Percentiles rank a stretch among this genome's conserved stretches.
phyloP scores from a whole-genome alignment of 35 echinoderm and acorn worm genomes.

The Hemicentrotus pulcherrimus region DNA sequence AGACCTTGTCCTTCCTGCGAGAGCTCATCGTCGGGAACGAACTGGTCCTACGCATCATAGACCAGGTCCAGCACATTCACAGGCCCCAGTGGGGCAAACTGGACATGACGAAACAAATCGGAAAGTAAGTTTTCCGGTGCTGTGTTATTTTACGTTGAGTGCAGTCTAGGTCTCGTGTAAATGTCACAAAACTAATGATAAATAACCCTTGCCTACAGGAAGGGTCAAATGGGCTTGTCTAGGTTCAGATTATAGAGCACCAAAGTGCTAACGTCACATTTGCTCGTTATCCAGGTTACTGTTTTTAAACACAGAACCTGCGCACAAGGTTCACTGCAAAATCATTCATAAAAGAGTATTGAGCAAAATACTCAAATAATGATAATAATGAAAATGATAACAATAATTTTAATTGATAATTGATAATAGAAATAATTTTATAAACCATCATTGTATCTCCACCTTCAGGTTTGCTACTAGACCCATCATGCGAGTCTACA shows the following conservation, averaged over 20 bases:
- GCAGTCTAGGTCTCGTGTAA: background rate
- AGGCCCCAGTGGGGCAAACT: background rate
- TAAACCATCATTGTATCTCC: background rate
- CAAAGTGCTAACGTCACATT: no score
- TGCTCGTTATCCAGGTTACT: no score
- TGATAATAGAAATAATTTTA: background rate
- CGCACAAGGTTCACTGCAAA: no score
- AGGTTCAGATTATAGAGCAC: no score
- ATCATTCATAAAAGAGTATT: no score
- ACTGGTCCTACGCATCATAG: conserved; percentile 57
- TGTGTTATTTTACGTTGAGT: background rate
- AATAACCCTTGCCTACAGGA: no score
- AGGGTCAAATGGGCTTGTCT: no score
- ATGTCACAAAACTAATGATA: no score
- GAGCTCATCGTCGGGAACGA: conserved; percentile 74
- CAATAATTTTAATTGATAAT: background rate
- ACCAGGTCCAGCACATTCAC: conserved; percentile 27
- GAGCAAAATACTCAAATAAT: background rate
- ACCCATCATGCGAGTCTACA: conserved; percentile 65
- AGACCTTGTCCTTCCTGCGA: conserved; percentile 75
- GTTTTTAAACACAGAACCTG: no score
- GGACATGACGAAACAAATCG: conserved; percentile 35
- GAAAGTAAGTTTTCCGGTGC: background rate
- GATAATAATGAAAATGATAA: background rate
- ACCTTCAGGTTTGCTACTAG: conserved; percentile 58